Evolutionary conservation across 1,140 invertebrate genomes (phyloP).

Genomic region (Monochamus saltuarius): DNA sequence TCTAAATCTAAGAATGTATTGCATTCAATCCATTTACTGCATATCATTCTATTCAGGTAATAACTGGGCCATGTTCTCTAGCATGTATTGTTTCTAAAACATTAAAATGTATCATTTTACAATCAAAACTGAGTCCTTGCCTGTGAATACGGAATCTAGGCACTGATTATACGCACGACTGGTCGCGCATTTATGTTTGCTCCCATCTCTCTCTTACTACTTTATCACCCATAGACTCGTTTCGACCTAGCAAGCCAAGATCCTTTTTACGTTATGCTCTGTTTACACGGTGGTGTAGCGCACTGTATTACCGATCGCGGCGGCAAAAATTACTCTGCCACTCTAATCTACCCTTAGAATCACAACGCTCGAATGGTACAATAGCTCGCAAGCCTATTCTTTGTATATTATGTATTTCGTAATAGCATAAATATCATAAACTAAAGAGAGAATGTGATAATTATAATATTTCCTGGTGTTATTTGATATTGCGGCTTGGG

Average conservation of each 20-base stretch:
- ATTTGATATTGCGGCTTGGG: neutral
- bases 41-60: slow-evolving; percentile 30
- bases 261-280: too few relatives aligned
- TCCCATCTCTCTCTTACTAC: neutral
- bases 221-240: too few relatives aligned
- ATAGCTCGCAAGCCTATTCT: too few relatives aligned
- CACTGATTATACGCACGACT: slow-evolving; percentile 48
- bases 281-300: too few relatives aligned
- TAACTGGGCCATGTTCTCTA: slow-evolving; percentile 20
- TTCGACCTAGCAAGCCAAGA: too few relatives aligned
- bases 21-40: slow-evolving; percentile 10
- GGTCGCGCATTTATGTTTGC: slow-evolving; percentile 29
- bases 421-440: slow-evolving; percentile 8
- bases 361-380: too few relatives aligned
- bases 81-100: slow-evolving; percentile 40
- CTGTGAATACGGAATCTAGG: slow-evolving; percentile 41
- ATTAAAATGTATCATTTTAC: slow-evolving; percentile 49
- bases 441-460: slow-evolving; percentile 7
- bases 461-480: slow-evolving; percentile 12
- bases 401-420: neutral
- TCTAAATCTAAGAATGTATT: too few relatives aligned
- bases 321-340: too few relatives aligned
- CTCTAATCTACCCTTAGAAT: too few relatives aligned
- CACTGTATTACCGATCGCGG: too few relatives aligned
- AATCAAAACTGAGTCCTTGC: slow-evolving; percentile 38